Evolutionary conservation across 1,140 invertebrate species (phyloP), one percentile per base, ranked within the genome.

Genomic region (Zaprionus gabonicus): DNA sequence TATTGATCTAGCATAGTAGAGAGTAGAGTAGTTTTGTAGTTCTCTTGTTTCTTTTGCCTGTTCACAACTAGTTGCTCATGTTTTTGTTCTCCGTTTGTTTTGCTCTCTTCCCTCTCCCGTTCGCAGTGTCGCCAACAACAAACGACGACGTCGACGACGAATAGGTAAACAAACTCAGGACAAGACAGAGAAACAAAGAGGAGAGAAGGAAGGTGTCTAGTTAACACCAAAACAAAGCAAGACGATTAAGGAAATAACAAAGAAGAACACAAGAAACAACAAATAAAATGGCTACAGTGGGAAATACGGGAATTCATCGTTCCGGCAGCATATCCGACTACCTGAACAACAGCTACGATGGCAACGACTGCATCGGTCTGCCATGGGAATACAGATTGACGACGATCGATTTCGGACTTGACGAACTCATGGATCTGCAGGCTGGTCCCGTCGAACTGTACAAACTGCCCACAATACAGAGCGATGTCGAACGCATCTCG

Each of bases 401-500:
- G 31, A 31, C 31, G 6, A 41, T 31, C 34, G 44, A 62, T 5
- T 13, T 44, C 1, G 36, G 3, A 1, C n/a, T 49, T 1, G 20
- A 23, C 15, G 41, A 46, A 2, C 6, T 44, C 9, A 38, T 38
- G 6, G 62, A 71, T 0, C 9, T 72, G 9, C 23, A 23, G 4
- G 0, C 20, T 36, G 7, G 34, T 10, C 28, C 4, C 36, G 12
- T 38, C n/a, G 41, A 46, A 7, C 17, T 46, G 6, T 7, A 9
- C 34, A 38, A 41, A 9, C n/a, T 56, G 20, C 58, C 66, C 3
- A 74, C 59, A 27, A 86, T 88, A 23, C 36, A 72, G 2, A 51
- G 65, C 13, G 84, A 88, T 23, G 15, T 80, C 25, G 51, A 46
- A 1, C 80, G 67, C 38, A 58, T 72, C 0, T 25, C 27, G 1